These are phyloP conservation scores for Plagodis dolabraria DNA, from an alignment of 2,888 invertebrate species.

Conservation along the genomic window DNA sequence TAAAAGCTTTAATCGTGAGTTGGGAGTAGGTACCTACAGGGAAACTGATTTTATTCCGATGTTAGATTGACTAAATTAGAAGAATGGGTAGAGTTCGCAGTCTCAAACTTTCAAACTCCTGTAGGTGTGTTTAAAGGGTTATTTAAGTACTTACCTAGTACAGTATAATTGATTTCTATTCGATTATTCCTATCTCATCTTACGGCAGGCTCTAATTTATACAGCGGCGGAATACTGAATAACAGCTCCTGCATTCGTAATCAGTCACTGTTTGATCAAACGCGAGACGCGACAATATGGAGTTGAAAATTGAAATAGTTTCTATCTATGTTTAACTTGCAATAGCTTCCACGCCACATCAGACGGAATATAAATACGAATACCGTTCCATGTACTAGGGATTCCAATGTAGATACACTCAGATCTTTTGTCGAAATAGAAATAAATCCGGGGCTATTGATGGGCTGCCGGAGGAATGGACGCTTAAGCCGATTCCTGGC, in stretches of 20 bases:
- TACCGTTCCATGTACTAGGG: background rate
- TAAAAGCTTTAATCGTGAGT: constrained; percentile 83
- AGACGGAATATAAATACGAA: background rate
- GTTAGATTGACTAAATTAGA: constrained; percentile 64
- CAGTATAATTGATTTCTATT: background rate
- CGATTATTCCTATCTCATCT: constrained; percentile 1
- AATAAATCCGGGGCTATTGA: constrained; percentile 53
- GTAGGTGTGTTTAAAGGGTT: constrained; percentile 18
- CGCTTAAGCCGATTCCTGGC: constrained; percentile 54
- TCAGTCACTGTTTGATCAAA: constrained; percentile 15
- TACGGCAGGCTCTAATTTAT: constrained; percentile 1
- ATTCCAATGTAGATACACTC: background rate
- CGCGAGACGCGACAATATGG: constrained; percentile 5
- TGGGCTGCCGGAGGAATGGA: constrained; percentile 53
- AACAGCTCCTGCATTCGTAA: constrained; percentile 12
- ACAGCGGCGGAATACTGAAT: constrained; percentile 2
- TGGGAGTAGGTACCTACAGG: constrained; percentile 65
- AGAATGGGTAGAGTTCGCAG: constrained; percentile 43
- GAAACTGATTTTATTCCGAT: constrained; percentile 64
- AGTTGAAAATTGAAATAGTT: constrained; percentile 7
- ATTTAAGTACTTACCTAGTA: background rate
- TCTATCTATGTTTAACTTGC: background rate
- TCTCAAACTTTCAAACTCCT: constrained; percentile 47
- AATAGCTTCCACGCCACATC: background rate
- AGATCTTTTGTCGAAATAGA: constrained; percentile 38